These are phyloP conservation scores for Egretta garzetta DNA, from an alignment of 2,113 vertebrate genomes.

Conservation along the genomic window DNA sequence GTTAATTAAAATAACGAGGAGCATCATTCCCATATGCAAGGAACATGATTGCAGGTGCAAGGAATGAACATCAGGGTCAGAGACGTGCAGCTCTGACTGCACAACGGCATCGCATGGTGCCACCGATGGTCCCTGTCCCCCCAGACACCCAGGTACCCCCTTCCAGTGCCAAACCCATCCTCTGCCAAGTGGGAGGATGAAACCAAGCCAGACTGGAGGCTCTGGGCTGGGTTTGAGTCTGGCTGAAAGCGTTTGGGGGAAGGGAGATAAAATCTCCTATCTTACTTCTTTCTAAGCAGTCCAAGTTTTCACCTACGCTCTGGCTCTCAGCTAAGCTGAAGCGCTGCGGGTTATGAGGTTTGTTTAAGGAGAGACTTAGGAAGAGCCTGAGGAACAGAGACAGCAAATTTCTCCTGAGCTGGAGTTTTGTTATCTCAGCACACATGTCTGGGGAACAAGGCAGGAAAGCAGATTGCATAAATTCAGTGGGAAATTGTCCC, in stretches of 20 bases:
- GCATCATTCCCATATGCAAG: not conserved
- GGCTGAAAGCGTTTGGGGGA: not conserved
- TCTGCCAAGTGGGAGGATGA: not conserved
- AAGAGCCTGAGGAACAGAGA: not conserved
- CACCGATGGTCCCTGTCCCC: accelerated
- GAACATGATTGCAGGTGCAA: not conserved
- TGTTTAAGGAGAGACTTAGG: not conserved
- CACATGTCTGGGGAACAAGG: not conserved
- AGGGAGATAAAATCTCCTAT: slow-evolving; percentile 25
- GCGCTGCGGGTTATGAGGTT: not conserved
- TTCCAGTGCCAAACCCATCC: not conserved
- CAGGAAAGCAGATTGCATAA: not conserved
- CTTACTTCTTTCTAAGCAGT: not conserved
- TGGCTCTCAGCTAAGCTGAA: not conserved
- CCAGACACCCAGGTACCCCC: not conserved
- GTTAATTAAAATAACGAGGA: slow-evolving; percentile 14
- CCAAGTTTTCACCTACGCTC: not conserved
- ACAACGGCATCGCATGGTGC: accelerated
- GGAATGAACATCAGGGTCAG: not conserved
- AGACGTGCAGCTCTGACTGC: not conserved
- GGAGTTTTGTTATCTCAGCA: not conserved
- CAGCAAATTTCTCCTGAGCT: not conserved
- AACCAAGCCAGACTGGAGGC: not conserved
- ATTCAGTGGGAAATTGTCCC: not conserved
- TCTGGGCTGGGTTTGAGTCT: not conserved